Base-by-base conservation (phyloP, 2,797 vertebrate species). In the Mionectes olivaceus region DNA sequence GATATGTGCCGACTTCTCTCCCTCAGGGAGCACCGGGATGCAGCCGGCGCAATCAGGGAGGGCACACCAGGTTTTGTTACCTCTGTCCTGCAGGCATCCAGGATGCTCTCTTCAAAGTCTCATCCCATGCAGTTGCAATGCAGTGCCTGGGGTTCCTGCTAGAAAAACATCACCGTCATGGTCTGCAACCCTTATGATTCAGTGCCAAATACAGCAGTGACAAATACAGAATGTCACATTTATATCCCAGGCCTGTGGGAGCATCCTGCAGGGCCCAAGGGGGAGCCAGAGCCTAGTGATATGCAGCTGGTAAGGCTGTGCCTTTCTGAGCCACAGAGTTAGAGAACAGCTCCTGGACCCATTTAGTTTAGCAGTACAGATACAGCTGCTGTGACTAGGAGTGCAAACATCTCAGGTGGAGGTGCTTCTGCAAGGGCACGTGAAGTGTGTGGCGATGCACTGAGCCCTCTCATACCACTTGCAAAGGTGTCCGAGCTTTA, bases 11-110 rank as follows among this genome's bases (percentile, higher is more conserved):
- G 0, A 11, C 33, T 83, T 25, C 44, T 33, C 30, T 85, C 52
- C 68, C 56, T 28, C 6, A 0, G 43, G 74, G n/a, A 73, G 19
- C 13, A 33, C 27, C 0, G 0, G 23, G 71, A 44, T 13, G 10
- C 1, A 1, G 39, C 44, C 49, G 56, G 49, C 6, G 0, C 15
- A 9, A 6, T 13, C 60, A 19, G 39, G 0, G 4, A 65, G n/a
- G 52, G 32, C 25, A 33, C 33, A 11, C 18, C 15, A 11, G 37
- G 41, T 32, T 64, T 55, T 65, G 19, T 32, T 68, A 14, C 37
- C 41, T 56, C 30, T 52, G 43, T 46, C 69, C 67, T 13, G 22
- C 2, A 7, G 78, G 39, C 15, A 2, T 19, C 59, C 71, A 35
- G 22, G 67, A 30, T 61, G 30, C 13, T 89, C 24, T 25, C 39